Conservation (phyloP, 2,113 vertebrate genomes). For the Mohoua ochrocephala region DNA sequence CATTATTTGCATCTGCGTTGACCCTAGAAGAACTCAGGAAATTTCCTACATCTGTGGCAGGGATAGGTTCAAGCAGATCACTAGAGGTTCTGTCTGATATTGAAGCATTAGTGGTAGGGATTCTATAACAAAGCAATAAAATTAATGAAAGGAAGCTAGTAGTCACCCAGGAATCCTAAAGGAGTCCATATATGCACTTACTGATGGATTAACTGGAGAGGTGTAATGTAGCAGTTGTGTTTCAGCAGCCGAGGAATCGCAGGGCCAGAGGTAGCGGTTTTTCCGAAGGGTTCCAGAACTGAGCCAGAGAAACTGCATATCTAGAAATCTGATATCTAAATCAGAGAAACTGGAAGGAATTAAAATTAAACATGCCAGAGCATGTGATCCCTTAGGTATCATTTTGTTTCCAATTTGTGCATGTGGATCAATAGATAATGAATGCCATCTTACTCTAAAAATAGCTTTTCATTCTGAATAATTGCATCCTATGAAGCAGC, state of each 20-base stretch:
- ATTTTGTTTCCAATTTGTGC: not conserved
- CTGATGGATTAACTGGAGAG: not conserved
- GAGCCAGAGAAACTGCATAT: not conserved
- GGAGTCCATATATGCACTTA: not conserved
- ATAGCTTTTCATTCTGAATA: not conserved
- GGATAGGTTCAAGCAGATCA: not conserved
- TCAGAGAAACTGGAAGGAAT: not conserved
- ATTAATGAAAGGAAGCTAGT: not conserved
- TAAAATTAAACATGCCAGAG: not conserved
- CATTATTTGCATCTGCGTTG: not conserved
- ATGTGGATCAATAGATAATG: not conserved
- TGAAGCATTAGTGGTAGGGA: not conserved
- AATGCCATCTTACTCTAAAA: not conserved
- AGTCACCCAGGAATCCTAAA: not conserved
- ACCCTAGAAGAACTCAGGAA: not conserved
- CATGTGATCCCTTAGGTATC: fast-evolving
- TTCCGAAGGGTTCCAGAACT: not conserved
- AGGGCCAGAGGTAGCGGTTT: not conserved
- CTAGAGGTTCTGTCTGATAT: not conserved
- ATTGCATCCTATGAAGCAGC: not conserved
- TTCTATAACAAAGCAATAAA: not conserved
- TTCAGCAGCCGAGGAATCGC: not conserved
- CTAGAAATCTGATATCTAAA: not conserved
- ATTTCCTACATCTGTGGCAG: not conserved
- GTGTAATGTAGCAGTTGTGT: not conserved